Evolutionary conservation across 2,113 vertebrate genomes (phyloP), one percentile per base, ranked within the genome.

Genomic region (Callorhinus ursinus): DNA sequence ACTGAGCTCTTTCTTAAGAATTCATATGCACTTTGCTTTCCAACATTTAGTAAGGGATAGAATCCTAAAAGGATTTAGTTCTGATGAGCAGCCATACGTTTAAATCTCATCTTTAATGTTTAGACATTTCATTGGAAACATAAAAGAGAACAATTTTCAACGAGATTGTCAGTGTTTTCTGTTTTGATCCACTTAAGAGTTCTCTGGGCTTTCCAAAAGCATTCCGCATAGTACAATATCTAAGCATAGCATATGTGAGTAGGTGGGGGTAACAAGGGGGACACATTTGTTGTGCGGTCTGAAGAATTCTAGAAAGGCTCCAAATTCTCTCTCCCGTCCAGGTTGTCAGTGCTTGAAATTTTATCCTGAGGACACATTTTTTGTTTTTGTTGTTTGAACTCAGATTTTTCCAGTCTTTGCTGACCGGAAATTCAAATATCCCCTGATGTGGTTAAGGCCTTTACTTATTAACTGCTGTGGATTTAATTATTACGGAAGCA

Each of bases 71-170:
- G 18, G 11, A 87, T 65, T 92, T 92, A 33, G 7, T 61, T 84
- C 67, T 67, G 59, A 81, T 65, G 36, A 95, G 33, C 5, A 92
- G 33, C 14, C 4, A 2, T 71, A 53, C 57, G 8, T 61, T 89
- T 82, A 88, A 92, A 91, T 10, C 33, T 88, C 53, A 88, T 81
- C 31, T 67, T 55, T 36, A 88, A 95, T 63, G 33, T 67, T 87
- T 55, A 88, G 77, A 53, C 15, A 53, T 84, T 93, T 93, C 55
- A 59, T 10, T 89, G 74, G 67, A 95, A 94, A 49, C 46, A 77
- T 77, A 72, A 88, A 93, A 90, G 19, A 79, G 65, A 51, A 26
- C 7, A 42, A n/a, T 90, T 84, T 96, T 79, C 11, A 0, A 9
- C 14, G 26, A 65, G 6, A 53, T 26, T 91, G 1, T 79, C 72